phyloP scores from a whole-genome alignment of 2,113 vertebrate species.

The Proteles cristata region DNA sequence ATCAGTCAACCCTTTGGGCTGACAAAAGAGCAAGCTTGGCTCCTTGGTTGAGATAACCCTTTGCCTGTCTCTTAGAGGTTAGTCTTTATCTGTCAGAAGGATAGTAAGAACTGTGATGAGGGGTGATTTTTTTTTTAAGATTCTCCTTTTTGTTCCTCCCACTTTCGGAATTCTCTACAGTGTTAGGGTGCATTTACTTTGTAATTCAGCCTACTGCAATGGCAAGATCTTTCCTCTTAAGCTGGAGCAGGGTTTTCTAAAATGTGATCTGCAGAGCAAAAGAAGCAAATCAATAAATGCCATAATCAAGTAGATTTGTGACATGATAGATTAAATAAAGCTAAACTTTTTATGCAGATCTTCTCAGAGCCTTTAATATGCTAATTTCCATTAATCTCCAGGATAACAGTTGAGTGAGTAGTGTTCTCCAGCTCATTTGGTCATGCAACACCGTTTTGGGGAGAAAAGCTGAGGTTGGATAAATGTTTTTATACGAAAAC shows the following conservation, averaged over 20 bases:
- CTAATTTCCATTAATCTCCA: not conserved
- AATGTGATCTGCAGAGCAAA: not conserved
- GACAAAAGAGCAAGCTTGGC: not conserved
- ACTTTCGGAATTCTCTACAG: not conserved
- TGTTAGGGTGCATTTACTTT: not conserved
- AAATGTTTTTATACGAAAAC: not conserved
- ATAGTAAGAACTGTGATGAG: not conserved
- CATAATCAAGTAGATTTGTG: not conserved
- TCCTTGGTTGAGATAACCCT: not conserved
- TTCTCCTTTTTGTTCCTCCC: not conserved
- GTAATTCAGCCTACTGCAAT: not conserved
- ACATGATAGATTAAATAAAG: slow-evolving; percentile 11
- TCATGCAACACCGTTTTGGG: not conserved
- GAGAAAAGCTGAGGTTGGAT: not conserved
- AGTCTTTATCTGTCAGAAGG: not conserved
- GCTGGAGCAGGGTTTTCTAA: not conserved
- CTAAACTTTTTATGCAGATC: not conserved
- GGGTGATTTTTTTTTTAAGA: not conserved
- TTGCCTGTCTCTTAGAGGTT: not conserved
- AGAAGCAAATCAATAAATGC: not conserved
- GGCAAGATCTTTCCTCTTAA: not conserved
- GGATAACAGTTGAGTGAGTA: not conserved
- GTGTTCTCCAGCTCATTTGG: not conserved
- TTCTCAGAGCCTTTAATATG: not conserved
- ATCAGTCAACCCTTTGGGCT: not conserved